These are phyloP conservation scores for Andrena dorsata DNA, from an alignment of 2,888 invertebrate species.

Conservation along the genomic window DNA sequence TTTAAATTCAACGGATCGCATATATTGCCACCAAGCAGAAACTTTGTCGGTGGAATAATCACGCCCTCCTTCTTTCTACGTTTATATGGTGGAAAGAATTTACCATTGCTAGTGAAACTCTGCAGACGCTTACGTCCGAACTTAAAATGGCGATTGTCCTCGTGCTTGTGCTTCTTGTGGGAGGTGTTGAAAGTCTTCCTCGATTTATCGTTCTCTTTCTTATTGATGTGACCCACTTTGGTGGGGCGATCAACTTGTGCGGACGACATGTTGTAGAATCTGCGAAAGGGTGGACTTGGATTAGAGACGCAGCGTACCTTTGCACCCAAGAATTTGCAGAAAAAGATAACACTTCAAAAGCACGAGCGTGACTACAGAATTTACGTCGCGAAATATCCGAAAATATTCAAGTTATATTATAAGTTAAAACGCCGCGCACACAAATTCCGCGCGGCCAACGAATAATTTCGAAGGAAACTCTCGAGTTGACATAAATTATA, in stretches of 20 bases:
- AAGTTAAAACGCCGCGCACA: neutral
- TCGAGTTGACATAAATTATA: slow-evolving; percentile 9
- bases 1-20: slow-evolving; percentile 97
- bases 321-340: neutral
- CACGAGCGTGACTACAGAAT: neutral
- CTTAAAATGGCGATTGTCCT: slow-evolving; percentile 82
- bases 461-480: neutral
- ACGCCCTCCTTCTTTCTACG: slow-evolving; percentile 90
- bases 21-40: slow-evolving; percentile 97
- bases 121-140: slow-evolving; percentile 89
- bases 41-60: slow-evolving; percentile 96
- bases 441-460: neutral
- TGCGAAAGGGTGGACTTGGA: slow-evolving; percentile 11
- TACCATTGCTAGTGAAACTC: slow-evolving; percentile 89
- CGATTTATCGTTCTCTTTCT: slow-evolving; percentile 81
- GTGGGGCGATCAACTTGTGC: slow-evolving; percentile 84
- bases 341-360: neutral
- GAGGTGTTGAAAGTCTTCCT: slow-evolving; percentile 77
- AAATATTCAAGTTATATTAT: neutral
- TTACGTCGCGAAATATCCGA: neutral
- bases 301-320: neutral
- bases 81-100: slow-evolving; percentile 91
- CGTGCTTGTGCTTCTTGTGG: slow-evolving; percentile 83
- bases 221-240: slow-evolving; percentile 80
- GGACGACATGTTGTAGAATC: slow-evolving; percentile 84